A percentile compares a stretch with the other conserved stretches of the same genome.
These are phyloP conservation scores for Geococcyx californianus DNA, from an alignment of 2,113 vertebrate genomes.

Conservation along the genomic window DNA sequence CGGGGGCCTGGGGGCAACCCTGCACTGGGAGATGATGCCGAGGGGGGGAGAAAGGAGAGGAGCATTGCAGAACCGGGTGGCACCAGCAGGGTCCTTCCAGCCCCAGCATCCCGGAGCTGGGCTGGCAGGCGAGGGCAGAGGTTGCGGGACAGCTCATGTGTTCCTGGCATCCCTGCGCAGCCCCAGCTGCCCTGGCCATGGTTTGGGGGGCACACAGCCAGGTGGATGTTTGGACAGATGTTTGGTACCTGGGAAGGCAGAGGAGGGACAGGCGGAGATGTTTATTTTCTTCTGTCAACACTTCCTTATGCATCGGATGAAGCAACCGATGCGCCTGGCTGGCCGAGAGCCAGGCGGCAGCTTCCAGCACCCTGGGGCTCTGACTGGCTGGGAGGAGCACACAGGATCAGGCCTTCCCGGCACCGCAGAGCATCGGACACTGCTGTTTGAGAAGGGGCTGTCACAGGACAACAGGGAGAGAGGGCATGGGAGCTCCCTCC, in stretches of 20 bases:
- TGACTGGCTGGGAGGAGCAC: accelerated
- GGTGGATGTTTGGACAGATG: background rate
- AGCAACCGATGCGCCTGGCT: background rate
- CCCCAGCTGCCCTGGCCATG: accelerated
- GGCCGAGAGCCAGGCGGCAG: background rate
- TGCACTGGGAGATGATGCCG: background rate
- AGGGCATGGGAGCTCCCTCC: background rate
- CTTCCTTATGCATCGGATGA: constrained; percentile 30
- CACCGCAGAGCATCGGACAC: background rate
- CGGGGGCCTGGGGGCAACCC: too few species aligned
- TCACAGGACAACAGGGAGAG: background rate
- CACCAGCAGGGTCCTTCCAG: background rate
- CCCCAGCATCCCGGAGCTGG: background rate
- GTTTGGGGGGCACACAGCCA: background rate
- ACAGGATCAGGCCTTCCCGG: background rate
- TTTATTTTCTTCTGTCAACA: constrained; percentile 24
- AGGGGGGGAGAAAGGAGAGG: background rate
- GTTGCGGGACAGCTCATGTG: accelerated
- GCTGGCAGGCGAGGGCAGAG: background rate
- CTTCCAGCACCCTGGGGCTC: background rate
- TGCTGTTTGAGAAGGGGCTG: background rate
- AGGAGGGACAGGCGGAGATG: background rate
- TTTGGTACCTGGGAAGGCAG: background rate
- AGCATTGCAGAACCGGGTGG: background rate
- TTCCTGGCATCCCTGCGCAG: background rate